Percentiles rank a stretch among this genome's conserved stretches.
Evolutionary conservation across 1,140 invertebrate genomes (phyloP).

Genomic region (Drosophila rufa): DNA sequence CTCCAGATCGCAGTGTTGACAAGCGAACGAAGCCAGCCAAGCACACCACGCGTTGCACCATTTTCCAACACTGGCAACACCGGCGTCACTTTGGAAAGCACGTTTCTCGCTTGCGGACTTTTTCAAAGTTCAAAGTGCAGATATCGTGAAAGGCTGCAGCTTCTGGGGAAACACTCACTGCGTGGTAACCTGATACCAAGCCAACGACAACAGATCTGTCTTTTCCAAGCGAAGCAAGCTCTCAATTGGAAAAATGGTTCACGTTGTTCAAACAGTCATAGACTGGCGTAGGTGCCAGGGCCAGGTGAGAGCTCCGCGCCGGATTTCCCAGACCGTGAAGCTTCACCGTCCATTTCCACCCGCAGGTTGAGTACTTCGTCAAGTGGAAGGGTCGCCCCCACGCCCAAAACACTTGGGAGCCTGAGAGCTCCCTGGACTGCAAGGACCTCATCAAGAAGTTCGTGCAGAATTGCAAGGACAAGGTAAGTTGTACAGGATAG

Average conservation of each 20-base stretch:
- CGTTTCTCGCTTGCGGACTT: too few relatives aligned
- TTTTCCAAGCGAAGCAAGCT: not conserved
- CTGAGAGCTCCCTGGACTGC: slow-evolving; percentile 95
- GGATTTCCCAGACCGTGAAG: not conserved
- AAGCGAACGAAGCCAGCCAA: too few relatives aligned
- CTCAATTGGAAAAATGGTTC: slow-evolving; percentile 79
- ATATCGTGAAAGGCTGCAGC: not conserved
- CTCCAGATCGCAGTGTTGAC: too few relatives aligned
- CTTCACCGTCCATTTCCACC: not conserved
- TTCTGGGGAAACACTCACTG: not conserved
- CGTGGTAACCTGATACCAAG: not conserved
- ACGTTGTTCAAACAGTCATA: slow-evolving; percentile 88
- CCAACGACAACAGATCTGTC: slow-evolving; percentile 5
- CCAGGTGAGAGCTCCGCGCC: too few relatives aligned
- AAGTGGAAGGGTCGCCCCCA: slow-evolving; percentile 96
- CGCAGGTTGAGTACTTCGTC: slow-evolving; percentile 92
- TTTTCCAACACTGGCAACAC: too few relatives aligned
- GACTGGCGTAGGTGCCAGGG: too few relatives aligned
- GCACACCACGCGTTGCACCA: too few relatives aligned
- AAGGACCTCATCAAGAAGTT: slow-evolving; percentile 95
- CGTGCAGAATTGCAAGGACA: slow-evolving; percentile 90
- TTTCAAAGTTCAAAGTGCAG: too few relatives aligned
- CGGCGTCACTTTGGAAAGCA: too few relatives aligned
- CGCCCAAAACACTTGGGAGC: slow-evolving; percentile 95
- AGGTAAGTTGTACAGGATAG: slow-evolving; percentile 43